Evolutionary conservation across 64 coral and sea anemone genomes (phyloP).

Genomic region (Porites lutea): DNA sequence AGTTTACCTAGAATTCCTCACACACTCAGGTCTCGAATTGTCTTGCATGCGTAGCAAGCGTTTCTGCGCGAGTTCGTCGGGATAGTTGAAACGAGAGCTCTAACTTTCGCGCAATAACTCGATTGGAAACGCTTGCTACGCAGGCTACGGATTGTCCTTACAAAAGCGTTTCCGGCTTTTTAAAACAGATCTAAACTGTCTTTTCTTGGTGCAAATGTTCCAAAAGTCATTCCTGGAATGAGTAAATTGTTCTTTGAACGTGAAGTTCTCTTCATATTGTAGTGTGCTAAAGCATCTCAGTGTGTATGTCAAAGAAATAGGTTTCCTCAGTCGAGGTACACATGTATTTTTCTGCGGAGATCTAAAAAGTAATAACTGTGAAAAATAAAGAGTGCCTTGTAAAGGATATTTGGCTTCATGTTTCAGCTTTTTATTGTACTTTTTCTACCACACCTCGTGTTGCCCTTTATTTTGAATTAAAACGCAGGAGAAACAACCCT

Average conservation of each 20-base stretch:
- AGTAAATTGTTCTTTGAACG: not conserved
- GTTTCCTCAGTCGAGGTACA: not conserved
- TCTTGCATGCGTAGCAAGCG: too few species aligned
- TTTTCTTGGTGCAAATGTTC: not conserved
- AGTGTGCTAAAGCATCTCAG: not conserved
- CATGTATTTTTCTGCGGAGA: not conserved
- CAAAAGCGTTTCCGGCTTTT: not conserved
- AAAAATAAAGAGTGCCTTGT: constrained; percentile 25
- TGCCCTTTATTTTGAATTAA: too few species aligned
- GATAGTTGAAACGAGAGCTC: too few species aligned
- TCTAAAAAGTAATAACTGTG: not conserved
- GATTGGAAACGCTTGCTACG: too few species aligned
- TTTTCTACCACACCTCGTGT: not conserved
- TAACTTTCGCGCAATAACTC: too few species aligned
- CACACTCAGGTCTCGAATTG: too few species aligned
- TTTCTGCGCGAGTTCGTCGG: too few species aligned
- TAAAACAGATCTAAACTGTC: not conserved
- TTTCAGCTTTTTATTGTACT: not conserved
- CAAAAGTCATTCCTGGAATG: not conserved
- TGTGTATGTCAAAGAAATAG: not conserved
- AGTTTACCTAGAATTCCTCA: too few species aligned
- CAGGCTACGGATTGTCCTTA: too few species aligned
- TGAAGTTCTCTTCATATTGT: not conserved
- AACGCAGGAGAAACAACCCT: too few species aligned
- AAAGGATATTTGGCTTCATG: not conserved